Percentiles rank a stretch among this genome's conserved stretches.
These are phyloP conservation scores for Dusona sp. DNA, from an alignment of 2,888 invertebrate species.

Conservation along the genomic window DNA sequence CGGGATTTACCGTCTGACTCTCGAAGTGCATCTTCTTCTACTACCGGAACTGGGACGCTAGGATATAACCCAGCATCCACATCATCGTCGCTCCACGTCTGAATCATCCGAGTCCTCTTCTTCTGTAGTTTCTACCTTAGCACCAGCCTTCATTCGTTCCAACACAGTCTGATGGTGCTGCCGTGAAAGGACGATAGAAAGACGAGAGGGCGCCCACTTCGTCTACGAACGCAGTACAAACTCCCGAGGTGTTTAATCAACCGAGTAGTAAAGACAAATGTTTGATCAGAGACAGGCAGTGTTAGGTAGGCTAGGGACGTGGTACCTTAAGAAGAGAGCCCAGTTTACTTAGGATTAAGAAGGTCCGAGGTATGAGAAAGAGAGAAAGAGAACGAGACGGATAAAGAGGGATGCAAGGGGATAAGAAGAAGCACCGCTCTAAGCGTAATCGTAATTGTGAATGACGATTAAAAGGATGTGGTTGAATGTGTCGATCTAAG, in stretches of 20 bases:
- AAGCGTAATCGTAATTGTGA: slow-evolving; percentile 26
- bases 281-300: slow-evolving; percentile 80
- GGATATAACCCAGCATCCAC: slow-evolving; percentile 35
- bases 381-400: background rate
- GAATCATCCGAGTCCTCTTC: slow-evolving; percentile 41
- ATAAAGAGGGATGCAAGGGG: background rate
- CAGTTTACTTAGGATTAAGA: slow-evolving; percentile 54
- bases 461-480: slow-evolving; percentile 12
- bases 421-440: slow-evolving; percentile 15
- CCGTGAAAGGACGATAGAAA: slow-evolving; percentile 21
- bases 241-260: slow-evolving; percentile 81
- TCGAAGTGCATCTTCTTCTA: slow-evolving; percentile 54
- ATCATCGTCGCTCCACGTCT: slow-evolving; percentile 26
- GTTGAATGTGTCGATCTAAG: slow-evolving; percentile 26
- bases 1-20: slow-evolving; percentile 69
- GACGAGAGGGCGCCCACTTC: slow-evolving; percentile 19
- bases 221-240: slow-evolving; percentile 72
- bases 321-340: slow-evolving; percentile 39
- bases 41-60: slow-evolving; percentile 37
- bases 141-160: slow-evolving; percentile 47
- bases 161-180: slow-evolving; percentile 15
- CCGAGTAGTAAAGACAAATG: slow-evolving; percentile 83
- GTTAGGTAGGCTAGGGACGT: slow-evolving; percentile 42
- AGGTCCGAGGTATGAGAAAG: slow-evolving; percentile 11
- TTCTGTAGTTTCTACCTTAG: slow-evolving; percentile 28